A percentile compares a stretch with the other conserved stretches of the same genome.
These are phyloP conservation scores for Nyctalus aviator DNA, from an alignment of 2,797 vertebrate species.

Conservation along the genomic window DNA sequence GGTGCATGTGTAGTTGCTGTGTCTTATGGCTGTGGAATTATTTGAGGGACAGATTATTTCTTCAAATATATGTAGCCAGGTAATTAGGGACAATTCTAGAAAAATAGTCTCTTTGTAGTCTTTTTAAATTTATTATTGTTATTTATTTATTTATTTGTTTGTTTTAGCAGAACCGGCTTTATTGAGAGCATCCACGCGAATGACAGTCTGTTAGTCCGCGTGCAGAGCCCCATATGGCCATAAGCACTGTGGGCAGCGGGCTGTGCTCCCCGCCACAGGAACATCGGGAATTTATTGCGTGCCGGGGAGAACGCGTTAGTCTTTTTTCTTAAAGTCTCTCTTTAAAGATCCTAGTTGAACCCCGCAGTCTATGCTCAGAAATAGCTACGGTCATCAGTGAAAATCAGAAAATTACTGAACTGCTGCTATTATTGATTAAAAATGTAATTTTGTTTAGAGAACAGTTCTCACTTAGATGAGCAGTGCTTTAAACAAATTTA, in stretches of 20 bases:
- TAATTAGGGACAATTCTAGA: neutral
- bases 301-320: no score
- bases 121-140: neutral
- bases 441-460: slow-evolving; percentile 31
- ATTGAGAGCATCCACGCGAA: no score
- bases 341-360: neutral
- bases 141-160: no score
- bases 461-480: neutral
- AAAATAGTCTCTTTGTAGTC: slow-evolving; percentile 2
- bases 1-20: neutral
- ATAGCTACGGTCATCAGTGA: slow-evolving; percentile 3
- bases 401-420: slow-evolving; percentile 27
- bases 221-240: no score
- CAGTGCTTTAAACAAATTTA: slow-evolving; percentile 24
- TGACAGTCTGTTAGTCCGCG: no score
- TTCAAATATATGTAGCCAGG: slow-evolving; percentile 23
- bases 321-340: neutral
- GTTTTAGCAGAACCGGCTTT: neutral
- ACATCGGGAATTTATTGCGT: no score
- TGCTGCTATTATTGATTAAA: neutral
- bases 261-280: no score
- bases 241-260: no score
- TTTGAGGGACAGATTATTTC: slow-evolving; percentile 25
- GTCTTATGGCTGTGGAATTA: slow-evolving; percentile 6
- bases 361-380: slow-evolving; percentile 11